Evolutionary conservation across 2,797 vertebrate genomes (phyloP), one percentile per base, ranked within the genome.

Genomic region (Apodemus agrarius): DNA sequence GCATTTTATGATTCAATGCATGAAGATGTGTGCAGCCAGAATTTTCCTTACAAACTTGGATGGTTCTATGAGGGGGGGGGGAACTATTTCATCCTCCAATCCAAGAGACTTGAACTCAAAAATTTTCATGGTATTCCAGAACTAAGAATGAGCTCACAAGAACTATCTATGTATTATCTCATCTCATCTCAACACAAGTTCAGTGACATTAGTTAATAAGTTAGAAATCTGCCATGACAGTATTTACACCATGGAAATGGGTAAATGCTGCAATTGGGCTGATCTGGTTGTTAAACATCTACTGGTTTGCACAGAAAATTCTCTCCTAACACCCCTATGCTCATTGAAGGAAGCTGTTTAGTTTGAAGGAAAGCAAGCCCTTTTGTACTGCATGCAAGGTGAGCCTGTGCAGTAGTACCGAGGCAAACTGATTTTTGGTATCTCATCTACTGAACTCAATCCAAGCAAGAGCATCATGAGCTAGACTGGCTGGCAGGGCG

Each of bases 161-260:
- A 96, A 24, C 49, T 69, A 12, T 69, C 29, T 69, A 7, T 59
- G 74, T 67, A 12, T 67, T 57, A 52, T 79, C 21, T 88, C 81
- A 94, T 37, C 61, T 69, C 40, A 94, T 37, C 61, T 69, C 40
- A 83, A 0, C 29, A 61, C n/a, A 46, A 49, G 24, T 82, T 94
- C 46, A 65, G 61, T 74, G 75, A 74, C 12, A 40, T 69, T 78
- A 88, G 16, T 67, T 91, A 80, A 16, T 91, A 67, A 76, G 26
- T 74, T 93, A 91, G 67, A 69, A 88, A 82, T 92, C 43, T 72
- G 22, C 52, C 63, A 46, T 87, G 63, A 72, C 57, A 83, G n/a
- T 93, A 75, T 96, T 85, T 80, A 87, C 13, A 91, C n/a, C 14
- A 37, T 21, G 79, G 78, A 85, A 90, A 83, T 85, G 40, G 87